Evolutionary conservation across 2,113 vertebrate genomes (phyloP), one percentile per base, ranked within the genome.

Genomic region (Labrus mixtus): DNA sequence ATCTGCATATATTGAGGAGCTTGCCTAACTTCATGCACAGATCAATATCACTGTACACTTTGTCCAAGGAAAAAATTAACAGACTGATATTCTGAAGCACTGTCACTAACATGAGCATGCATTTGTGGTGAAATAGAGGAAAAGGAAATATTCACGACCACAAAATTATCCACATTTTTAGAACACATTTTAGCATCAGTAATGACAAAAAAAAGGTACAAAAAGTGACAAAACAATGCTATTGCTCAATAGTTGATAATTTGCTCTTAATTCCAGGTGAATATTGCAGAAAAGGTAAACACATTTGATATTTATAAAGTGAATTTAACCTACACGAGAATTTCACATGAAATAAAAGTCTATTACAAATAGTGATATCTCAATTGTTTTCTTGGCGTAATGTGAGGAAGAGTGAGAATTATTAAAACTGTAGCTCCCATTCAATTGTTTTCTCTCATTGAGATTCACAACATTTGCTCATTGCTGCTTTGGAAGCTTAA

Each of bases 11-110:
- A 83, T 33, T 10, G 39, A 66, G 57, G 66, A 73, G 56, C 67
- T 76, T 81, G 58, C 22, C 1, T 68, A 77, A 81, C 48, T 63
- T 84, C 91, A 92, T 92, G 91, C 91, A 87, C 76, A 67, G 78
- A 75, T 87, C 72, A 61, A 72, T 60, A 82, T 46, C 77, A 83
- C 68, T 73, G 64, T 33, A 83, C 54, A 50, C 65, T 48, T 48
- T 63, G 36, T 75, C 51, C 10, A 25, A 87, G 55, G 51, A 79
- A 54, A 68, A 17, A 58, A 78, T 66, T 51, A 85, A 78, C 62
- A 68, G 17, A 61, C 45, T 48, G 33, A 7, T 68, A 79, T 71
- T 80, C 56, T 58, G 61, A 81, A 84, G 56, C 39, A 78, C 67
- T 51, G 66, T 51, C 77, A 80, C 79, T 73, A 81, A 85, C 70